A percentile compares a stretch with the other conserved stretches of the same genome.
Evolutionary conservation across 2,113 vertebrate species (phyloP).

Genomic region (Malurus melanocephalus): DNA sequence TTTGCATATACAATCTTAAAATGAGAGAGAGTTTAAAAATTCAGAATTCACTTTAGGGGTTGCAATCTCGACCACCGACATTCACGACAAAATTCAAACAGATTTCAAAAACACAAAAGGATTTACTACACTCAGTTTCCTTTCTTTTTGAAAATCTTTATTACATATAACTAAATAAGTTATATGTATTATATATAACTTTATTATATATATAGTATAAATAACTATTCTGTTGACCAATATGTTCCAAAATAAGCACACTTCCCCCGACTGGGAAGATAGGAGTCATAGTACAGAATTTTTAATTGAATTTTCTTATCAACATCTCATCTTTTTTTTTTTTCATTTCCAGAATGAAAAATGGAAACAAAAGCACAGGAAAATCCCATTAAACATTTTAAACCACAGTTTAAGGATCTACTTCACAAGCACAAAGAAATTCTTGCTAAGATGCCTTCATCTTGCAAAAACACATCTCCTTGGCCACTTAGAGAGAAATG

Average conservation of each 20-base stretch:
- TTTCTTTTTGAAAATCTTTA: background rate
- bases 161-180: no score
- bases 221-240: background rate
- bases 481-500: background rate
- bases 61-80: background rate
- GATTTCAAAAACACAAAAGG: background rate
- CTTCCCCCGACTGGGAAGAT: background rate
- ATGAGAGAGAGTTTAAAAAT: background rate
- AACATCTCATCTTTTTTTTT: background rate
- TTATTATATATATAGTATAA: background rate
- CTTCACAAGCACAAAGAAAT: background rate
- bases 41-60: background rate
- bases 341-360: background rate
- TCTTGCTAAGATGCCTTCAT: background rate
- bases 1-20: background rate
- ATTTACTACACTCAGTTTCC: background rate
- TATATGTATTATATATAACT: no score
- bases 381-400: background rate
- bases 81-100: background rate
- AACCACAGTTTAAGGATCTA: background rate
- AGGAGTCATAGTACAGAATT: background rate
- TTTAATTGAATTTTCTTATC: conserved; percentile 9
- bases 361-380: background rate
- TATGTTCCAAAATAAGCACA: background rate
- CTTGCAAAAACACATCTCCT: background rate